Evolutionary conservation across 2,113 vertebrate genomes (phyloP).

Genomic region (Seriola dumerili): DNA sequence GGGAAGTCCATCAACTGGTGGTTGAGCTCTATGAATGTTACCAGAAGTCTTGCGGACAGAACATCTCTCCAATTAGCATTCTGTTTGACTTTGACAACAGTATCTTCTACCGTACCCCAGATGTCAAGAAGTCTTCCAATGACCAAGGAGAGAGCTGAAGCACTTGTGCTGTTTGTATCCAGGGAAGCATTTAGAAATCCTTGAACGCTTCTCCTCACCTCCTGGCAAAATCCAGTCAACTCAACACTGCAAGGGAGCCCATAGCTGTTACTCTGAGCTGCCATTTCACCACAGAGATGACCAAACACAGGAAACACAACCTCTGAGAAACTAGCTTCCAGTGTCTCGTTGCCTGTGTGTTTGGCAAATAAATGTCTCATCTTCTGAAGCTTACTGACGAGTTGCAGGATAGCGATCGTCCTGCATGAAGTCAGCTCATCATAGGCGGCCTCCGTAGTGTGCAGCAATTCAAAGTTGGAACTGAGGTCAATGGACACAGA

Average conservation of each 20-base stretch:
- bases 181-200: slow-evolving; percentile 60
- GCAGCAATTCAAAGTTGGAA: slow-evolving; percentile 80
- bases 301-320: slow-evolving; percentile 43
- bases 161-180: slow-evolving; percentile 22
- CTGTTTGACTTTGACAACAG: slow-evolving; percentile 74
- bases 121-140: slow-evolving; percentile 80
- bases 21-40: slow-evolving; percentile 80
- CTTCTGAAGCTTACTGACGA: slow-evolving; percentile 82
- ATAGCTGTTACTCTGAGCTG: slow-evolving; percentile 24
- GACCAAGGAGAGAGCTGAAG: slow-evolving; percentile 57
- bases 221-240: slow-evolving; percentile 71
- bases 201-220: slow-evolving; percentile 47
- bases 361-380: slow-evolving; percentile 70
- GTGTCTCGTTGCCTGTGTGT: slow-evolving; percentile 9
- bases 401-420: slow-evolving; percentile 67
- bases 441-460: slow-evolving; percentile 78
- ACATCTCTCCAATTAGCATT: slow-evolving; percentile 84
- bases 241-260: slow-evolving; percentile 72
- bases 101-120: slow-evolving; percentile 71
- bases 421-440: slow-evolving; percentile 84
- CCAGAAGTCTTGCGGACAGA: slow-evolving; percentile 82
- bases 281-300: slow-evolving; percentile 71
- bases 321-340: neutral
- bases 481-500: slow-evolving; percentile 85
- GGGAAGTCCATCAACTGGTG: slow-evolving; percentile 63